Evolutionary conservation across 2,888 invertebrate species (phyloP).

Genomic region (Clitarchus hookeri): DNA sequence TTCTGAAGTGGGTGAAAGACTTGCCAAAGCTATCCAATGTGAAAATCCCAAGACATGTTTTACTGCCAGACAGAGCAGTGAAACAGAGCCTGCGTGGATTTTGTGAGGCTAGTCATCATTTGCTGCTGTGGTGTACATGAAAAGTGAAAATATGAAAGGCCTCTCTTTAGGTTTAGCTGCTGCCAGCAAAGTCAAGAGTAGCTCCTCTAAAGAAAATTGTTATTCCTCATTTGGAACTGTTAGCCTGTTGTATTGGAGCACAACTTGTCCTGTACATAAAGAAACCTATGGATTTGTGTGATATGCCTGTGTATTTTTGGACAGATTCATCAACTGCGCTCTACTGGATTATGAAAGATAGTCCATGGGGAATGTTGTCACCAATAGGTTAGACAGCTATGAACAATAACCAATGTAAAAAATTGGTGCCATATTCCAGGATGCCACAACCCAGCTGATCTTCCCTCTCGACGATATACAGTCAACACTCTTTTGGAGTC

Average conservation of each 20-base stretch:
- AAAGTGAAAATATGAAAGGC: neutral
- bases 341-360: conserved; percentile 40
- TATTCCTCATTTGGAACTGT: conserved; percentile 43
- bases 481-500: conserved; percentile 26
- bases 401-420: neutral
- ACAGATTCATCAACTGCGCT: conserved; percentile 41
- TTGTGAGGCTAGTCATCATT: too few relatives aligned
- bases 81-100: neutral
- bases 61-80: neutral
- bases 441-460: conserved; percentile 42
- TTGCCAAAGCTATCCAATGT: neutral
- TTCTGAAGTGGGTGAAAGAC: neutral
- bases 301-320: conserved; percentile 34
- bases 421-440: conserved; percentile 44
- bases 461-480: conserved; percentile 42
- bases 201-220: conserved; percentile 39
- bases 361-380: conserved; percentile 42
- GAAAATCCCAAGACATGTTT: neutral
- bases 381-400: conserved; percentile 40
- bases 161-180: conserved; percentile 31
- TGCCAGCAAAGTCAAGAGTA: conserved; percentile 41
- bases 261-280: conserved; percentile 9
- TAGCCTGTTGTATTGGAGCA: conserved; percentile 42
- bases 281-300: neutral
- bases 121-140: too few relatives aligned